Percentiles rank a stretch among this genome's conserved stretches.
These are phyloP conservation scores for Matsumurasca onukii DNA, from an alignment of 1,140 invertebrate genomes.

Conservation along the genomic window DNA sequence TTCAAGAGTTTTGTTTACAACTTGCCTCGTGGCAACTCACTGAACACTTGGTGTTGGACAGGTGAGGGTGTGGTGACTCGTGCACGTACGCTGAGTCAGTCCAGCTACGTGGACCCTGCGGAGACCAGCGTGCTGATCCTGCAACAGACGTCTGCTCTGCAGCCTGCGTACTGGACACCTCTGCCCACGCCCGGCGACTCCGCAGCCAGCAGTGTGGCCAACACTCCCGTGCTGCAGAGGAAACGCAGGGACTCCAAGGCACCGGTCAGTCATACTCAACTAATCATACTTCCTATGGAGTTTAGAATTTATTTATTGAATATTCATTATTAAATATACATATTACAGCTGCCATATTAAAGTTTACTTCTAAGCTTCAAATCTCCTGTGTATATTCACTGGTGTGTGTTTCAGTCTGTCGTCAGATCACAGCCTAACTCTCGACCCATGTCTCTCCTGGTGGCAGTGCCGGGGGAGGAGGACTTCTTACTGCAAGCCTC, in stretches of 20 bases:
- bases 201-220: constrained; percentile 15
- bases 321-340: no score
- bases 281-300: no score
- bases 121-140: constrained; percentile 38
- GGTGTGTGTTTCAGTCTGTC: neutral
- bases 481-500: neutral
- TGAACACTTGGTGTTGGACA: constrained; percentile 13
- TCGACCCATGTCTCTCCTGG: constrained; percentile 30
- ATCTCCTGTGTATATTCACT: neutral
- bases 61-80: constrained; percentile 28
- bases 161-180: constrained; percentile 26
- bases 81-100: constrained; percentile 35
- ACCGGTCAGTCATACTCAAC: neutral
- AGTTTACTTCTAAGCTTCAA: no score
- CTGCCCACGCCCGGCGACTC: constrained; percentile 1
- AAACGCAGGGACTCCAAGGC: constrained; percentile 18
- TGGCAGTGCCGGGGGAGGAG: constrained; percentile 30
- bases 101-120: constrained; percentile 34
- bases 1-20: no score
- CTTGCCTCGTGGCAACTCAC: no score
- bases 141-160: constrained; percentile 33
- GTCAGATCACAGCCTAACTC: constrained; percentile 30
- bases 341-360: no score
- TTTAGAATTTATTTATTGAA: no score
- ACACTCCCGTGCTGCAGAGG: constrained; percentile 3